Conservation (phyloP, 64 coral and sea anemone genomes). For the Hydrozoanthus tunicans region DNA sequence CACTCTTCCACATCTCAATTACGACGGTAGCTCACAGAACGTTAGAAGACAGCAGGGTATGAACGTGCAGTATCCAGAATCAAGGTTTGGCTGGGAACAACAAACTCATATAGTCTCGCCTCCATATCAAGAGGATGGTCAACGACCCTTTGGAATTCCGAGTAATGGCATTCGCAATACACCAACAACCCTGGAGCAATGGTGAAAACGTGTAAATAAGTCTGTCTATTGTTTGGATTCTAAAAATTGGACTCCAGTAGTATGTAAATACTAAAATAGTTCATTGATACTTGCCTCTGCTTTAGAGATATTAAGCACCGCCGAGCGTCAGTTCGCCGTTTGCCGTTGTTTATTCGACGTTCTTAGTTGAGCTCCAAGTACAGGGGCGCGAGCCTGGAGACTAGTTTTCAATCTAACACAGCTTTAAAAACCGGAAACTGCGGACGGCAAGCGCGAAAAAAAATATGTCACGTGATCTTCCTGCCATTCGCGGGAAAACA, state of each 20-base stretch:
- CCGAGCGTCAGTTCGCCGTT: no score
- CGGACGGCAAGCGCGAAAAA: no score
- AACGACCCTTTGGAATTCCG: slow-evolving; percentile 35
- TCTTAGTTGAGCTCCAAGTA: no score
- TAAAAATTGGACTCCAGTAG: not conserved
- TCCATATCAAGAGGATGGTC: slow-evolving; percentile 29
- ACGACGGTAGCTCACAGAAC: slow-evolving; percentile 20
- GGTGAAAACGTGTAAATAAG: slow-evolving; percentile 8
- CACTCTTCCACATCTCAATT: slow-evolving; percentile 68
- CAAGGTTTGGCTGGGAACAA: not conserved
- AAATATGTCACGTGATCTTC: no score
- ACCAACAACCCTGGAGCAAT: slow-evolving; percentile 39
- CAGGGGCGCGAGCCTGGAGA: no score
- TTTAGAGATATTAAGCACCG: not conserved
- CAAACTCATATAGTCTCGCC: not conserved
- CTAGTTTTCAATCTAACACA: no score
- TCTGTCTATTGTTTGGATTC: not conserved
- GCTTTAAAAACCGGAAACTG: no score
- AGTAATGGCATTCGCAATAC: slow-evolving; percentile 25
- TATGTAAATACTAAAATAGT: slow-evolving; percentile 25
- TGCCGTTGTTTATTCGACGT: no score
- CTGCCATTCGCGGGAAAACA: no score
- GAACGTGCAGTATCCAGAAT: slow-evolving; percentile 34
- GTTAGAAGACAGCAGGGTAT: slow-evolving; percentile 46
- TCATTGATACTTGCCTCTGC: not conserved